Conservation (phyloP, 2,797 vertebrate genomes). For the Nasua narica region DNA sequence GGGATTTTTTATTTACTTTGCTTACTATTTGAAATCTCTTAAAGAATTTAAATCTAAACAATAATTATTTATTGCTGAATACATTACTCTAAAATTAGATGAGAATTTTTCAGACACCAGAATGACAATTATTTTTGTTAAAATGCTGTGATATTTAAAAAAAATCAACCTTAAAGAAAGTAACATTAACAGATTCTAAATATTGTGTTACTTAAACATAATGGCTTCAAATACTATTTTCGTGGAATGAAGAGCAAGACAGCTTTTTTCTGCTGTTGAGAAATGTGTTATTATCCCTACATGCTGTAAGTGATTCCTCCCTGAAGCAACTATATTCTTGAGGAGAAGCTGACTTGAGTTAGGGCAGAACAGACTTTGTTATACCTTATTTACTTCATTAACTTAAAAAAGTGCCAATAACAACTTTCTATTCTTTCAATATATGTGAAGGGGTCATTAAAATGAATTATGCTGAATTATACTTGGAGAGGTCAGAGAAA, state of each 20-base stretch:
- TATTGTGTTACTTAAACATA: neutral
- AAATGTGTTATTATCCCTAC: neutral
- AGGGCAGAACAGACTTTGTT: neutral
- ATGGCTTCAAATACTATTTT: neutral
- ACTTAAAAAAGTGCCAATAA: neutral
- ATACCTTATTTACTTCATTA: neutral
- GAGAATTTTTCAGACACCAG: neutral
- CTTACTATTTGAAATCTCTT: neutral
- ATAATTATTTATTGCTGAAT: neutral
- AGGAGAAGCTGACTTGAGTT: neutral
- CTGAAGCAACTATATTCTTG: slow-evolving; percentile 9
- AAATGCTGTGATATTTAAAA: neutral
- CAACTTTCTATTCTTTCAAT: neutral
- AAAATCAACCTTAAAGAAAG: neutral
- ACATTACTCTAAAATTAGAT: neutral
- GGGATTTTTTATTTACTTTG: neutral
- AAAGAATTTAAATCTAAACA: neutral
- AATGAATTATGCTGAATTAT: neutral
- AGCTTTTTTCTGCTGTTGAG: neutral
- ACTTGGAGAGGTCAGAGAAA: neutral
- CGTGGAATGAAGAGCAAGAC: neutral
- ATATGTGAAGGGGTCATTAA: neutral
- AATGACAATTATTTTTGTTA: neutral
- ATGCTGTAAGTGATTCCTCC: neutral
- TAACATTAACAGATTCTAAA: neutral